These are phyloP conservation scores for Eunapius fragilis DNA, from an alignment of 37 sponge, comb jelly and placozoan species.

Conservation along the genomic window DNA sequence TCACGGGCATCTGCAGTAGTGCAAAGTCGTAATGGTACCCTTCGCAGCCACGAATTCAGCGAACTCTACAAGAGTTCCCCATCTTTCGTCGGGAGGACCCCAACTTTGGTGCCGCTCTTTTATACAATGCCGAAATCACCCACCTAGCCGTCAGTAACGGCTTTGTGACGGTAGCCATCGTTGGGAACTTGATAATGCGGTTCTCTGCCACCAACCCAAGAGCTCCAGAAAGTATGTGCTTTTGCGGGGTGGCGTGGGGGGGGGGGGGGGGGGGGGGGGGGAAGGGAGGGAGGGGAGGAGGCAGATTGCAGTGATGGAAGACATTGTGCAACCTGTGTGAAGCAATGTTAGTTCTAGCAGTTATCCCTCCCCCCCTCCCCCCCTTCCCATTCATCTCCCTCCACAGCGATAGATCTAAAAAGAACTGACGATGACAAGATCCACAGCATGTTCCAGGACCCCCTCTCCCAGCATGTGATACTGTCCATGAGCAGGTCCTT, in stretches of 20 bases:
- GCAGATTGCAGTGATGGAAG: no score
- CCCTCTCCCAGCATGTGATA: conserved; percentile 83
- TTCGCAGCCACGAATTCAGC: background rate
- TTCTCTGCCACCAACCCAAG: conserved; percentile 6
- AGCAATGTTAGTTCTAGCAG: background rate
- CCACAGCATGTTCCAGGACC: conserved; percentile 90
- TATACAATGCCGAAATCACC: conserved; percentile 16
- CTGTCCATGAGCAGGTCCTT: conserved; percentile 64
- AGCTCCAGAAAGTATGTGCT: conserved; percentile 41
- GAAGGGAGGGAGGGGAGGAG: background rate
- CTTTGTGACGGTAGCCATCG: conserved; percentile 22
- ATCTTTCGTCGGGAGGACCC: conserved; percentile 53
- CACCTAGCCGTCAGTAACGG: conserved; percentile 35
- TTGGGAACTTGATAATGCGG: conserved; percentile 51
- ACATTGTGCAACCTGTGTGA: background rate
- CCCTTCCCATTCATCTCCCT: no score
- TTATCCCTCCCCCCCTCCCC: background rate
- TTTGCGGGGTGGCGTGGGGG: no score
- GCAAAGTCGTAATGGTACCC: background rate
- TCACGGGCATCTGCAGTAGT: background rate
- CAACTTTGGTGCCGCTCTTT: background rate
- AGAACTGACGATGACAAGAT: conserved; percentile 80
- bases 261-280: background rate
- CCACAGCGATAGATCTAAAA: background rate
- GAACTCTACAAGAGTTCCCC: conserved; percentile 23